phyloP scores from a whole-genome alignment of 2,113 vertebrate genomes.

The Todiramphus chloris region DNA sequence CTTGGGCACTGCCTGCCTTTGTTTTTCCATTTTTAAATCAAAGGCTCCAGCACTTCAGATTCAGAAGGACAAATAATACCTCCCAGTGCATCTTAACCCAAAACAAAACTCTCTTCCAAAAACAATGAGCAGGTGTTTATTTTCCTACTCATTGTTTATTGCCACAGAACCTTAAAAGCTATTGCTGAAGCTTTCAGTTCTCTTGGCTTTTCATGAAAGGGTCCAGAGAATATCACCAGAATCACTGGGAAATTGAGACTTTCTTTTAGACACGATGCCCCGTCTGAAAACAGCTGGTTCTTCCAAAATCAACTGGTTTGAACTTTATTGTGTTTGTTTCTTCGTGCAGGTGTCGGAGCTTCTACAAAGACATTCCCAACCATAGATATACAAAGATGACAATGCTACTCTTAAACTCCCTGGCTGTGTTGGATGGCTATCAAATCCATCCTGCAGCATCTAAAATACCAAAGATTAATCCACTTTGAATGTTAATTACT shows the following conservation, averaged over 20 bases:
- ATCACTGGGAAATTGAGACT: background rate
- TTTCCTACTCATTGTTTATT: conserved; percentile 8
- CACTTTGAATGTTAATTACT: background rate
- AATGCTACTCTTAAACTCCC: background rate
- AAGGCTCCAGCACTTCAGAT: background rate
- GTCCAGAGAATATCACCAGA: background rate
- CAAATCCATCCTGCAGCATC: background rate
- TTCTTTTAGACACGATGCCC: background rate
- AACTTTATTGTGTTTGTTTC: background rate
- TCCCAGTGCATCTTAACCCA: background rate
- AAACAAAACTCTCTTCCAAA: background rate
- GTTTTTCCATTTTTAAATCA: background rate
- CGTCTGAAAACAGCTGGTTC: background rate
- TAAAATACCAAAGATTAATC: background rate
- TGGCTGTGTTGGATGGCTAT: background rate
- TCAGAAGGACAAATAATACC: background rate
- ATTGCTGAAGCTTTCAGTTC: background rate
- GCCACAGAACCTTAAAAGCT: background rate
- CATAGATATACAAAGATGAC: background rate
- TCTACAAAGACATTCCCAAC: background rate
- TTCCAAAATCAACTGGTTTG: conserved; percentile 15
- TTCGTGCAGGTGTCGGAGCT: background rate
- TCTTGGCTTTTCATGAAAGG: conserved; percentile 31
- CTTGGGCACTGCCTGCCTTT: background rate
- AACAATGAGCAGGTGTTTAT: conserved; percentile 2